Percentiles rank a stretch among this genome's conserved stretches.
phyloP scores from a whole-genome alignment of 2,113 vertebrate species.

The Brachypteracias leptosomus region DNA sequence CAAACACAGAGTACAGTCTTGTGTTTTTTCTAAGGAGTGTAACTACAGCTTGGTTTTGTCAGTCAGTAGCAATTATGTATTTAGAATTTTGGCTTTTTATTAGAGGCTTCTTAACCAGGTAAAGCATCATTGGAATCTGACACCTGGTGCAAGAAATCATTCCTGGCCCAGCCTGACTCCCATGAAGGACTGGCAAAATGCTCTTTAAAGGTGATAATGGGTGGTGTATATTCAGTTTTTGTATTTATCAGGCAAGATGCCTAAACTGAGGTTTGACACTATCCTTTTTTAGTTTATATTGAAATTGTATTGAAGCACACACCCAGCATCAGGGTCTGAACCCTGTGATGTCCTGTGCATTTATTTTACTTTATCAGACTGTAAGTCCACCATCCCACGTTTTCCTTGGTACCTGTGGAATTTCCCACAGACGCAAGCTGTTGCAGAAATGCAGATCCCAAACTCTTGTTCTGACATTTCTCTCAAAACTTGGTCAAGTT shows the following conservation, averaged over 20 bases:
- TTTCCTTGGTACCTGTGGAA: not conserved
- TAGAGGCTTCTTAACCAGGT: not conserved
- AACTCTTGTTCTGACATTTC: not conserved
- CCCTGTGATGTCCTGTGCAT: not conserved
- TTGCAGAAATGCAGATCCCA: not conserved
- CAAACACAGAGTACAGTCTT: not conserved
- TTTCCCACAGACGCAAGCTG: not conserved
- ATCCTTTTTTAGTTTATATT: not conserved
- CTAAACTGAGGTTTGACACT: not conserved
- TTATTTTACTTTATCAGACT: not conserved
- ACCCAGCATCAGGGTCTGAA: not conserved
- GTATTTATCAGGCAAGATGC: not conserved
- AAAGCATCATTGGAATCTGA: accelerated
- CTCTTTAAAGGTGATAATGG: not conserved
- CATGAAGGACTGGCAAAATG: not conserved
- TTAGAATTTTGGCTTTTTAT: not conserved
- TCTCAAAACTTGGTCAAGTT: conserved; percentile 16
- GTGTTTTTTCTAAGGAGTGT: not conserved
- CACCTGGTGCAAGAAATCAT: not conserved
- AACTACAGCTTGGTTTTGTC: not conserved
- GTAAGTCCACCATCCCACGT: not conserved
- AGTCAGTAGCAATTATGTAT: not conserved
- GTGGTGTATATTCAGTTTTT: not conserved
- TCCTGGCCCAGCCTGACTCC: not conserved
- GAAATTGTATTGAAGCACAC: not conserved